Conservation (phyloP, 2,888 invertebrate genomes). For the Lutraria lutraria region DNA sequence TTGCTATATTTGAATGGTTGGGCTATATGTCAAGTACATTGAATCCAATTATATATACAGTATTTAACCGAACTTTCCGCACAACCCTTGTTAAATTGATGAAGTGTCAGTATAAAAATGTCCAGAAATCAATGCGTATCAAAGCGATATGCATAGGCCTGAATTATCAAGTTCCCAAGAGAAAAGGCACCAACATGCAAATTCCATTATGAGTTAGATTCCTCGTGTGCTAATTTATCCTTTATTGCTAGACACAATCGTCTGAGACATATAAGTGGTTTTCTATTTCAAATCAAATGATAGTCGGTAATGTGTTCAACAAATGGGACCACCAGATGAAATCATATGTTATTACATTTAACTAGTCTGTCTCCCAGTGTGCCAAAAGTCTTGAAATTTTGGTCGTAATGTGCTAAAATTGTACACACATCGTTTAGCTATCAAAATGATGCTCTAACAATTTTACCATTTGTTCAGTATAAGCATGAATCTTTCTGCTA, state of each 20-base stretch:
- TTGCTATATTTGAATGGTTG: slow-evolving; percentile 85
- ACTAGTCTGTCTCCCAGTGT: neutral
- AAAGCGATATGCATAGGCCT: slow-evolving; percentile 62
- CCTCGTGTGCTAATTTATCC: neutral
- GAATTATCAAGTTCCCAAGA: slow-evolving; percentile 16
- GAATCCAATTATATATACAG: slow-evolving; percentile 87
- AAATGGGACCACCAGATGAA: neutral
- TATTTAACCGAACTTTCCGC: slow-evolving; percentile 86
- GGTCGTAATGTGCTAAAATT: neutral
- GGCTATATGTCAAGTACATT: slow-evolving; percentile 86
- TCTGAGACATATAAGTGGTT: neutral
- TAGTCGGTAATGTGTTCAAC: neutral
- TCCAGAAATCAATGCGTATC: slow-evolving; percentile 71
- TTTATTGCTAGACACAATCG: slow-evolving; percentile 16
- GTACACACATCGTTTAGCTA: neutral
- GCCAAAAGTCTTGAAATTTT: neutral
- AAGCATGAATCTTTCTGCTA: neutral
- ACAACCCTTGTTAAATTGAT: slow-evolving; percentile 84
- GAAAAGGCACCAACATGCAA: slow-evolving; percentile 25
- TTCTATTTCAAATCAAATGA: neutral
- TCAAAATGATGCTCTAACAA: neutral
- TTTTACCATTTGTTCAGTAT: neutral
- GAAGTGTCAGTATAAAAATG: slow-evolving; percentile 79
- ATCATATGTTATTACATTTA: neutral
- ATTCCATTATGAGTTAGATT: slow-evolving; percentile 39